A percentile compares a stretch with the other conserved stretches of the same genome.
Conservation (phyloP, 2,113 vertebrate species). For the Rafetus swinhoei region DNA sequence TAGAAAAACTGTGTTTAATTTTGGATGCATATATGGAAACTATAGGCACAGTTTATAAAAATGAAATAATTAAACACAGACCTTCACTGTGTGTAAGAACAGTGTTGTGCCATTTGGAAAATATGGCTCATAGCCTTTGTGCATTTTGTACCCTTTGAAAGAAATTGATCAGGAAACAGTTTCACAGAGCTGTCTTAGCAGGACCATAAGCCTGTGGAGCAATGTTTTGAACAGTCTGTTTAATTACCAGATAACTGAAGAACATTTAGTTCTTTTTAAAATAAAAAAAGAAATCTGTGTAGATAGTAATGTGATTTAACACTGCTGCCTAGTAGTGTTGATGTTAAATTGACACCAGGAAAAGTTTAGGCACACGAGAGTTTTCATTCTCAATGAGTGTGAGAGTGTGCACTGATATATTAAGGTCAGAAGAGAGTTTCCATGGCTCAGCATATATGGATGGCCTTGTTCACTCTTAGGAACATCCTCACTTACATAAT, state of each 20-base stretch:
- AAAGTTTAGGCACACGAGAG: not conserved
- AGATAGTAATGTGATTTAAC: not conserved
- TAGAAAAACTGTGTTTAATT: no score
- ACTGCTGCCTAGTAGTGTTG: slow-evolving; percentile 27
- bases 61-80: no score
- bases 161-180: not conserved
- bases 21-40: no score
- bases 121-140: not conserved
- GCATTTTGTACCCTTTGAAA: not conserved
- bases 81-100: not conserved
- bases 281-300: not conserved
- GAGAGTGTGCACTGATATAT: not conserved
- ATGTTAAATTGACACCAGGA: not conserved
- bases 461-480: not conserved
- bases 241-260: not conserved
- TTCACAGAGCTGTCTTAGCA: not conserved
- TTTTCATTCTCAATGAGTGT: not conserved
- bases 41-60: no score
- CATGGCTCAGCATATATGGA: not conserved
- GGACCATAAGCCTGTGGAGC: not conserved
- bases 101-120: not conserved
- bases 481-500: not conserved
- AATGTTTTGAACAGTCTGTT: not conserved
- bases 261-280: not conserved
- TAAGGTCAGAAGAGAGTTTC: not conserved